phyloP scores from a whole-genome alignment of 2,888 invertebrate genomes.

The Nipponacmea schrenckii region DNA sequence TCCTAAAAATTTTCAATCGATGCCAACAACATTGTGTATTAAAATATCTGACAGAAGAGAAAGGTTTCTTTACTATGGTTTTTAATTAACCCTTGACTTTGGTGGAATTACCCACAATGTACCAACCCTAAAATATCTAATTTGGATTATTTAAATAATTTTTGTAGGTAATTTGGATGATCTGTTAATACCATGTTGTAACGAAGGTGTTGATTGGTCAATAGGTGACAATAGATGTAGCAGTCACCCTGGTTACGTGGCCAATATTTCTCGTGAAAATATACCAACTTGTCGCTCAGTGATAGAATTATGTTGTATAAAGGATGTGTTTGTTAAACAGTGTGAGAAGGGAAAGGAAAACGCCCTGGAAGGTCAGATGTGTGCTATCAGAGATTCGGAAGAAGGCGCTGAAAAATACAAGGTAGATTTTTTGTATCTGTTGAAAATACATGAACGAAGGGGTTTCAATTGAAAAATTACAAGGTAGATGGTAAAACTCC shows the following conservation, averaged over 20 bases:
- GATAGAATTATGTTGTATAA: slow-evolving; percentile 61
- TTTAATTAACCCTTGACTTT: no score
- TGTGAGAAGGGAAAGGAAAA: slow-evolving; percentile 54
- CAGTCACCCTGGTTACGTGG: slow-evolving; percentile 42
- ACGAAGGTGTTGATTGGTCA: slow-evolving; percentile 55
- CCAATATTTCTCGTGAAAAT: slow-evolving; percentile 35
- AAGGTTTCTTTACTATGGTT: no score
- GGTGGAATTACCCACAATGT: no score
- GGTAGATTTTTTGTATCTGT: slow-evolving; percentile 32
- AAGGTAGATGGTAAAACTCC: no score
- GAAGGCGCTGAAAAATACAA: slow-evolving; percentile 55
- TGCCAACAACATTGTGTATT: no score
- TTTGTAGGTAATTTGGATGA: slow-evolving; percentile 41
- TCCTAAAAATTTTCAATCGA: no score
- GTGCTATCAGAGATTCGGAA: slow-evolving; percentile 47
- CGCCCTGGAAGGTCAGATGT: slow-evolving; percentile 37
- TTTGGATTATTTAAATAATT: not conserved
- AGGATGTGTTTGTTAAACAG: slow-evolving; percentile 52
- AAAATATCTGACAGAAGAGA: no score
- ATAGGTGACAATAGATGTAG: slow-evolving; percentile 44
- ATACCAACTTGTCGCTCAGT: slow-evolving; percentile 44
- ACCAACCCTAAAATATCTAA: no score
- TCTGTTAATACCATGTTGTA: slow-evolving; percentile 52
- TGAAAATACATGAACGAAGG: not conserved
- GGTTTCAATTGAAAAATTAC: no score